Conservation (phyloP, 2,888 invertebrate genomes). For the Eupithecia inturbata region DNA sequence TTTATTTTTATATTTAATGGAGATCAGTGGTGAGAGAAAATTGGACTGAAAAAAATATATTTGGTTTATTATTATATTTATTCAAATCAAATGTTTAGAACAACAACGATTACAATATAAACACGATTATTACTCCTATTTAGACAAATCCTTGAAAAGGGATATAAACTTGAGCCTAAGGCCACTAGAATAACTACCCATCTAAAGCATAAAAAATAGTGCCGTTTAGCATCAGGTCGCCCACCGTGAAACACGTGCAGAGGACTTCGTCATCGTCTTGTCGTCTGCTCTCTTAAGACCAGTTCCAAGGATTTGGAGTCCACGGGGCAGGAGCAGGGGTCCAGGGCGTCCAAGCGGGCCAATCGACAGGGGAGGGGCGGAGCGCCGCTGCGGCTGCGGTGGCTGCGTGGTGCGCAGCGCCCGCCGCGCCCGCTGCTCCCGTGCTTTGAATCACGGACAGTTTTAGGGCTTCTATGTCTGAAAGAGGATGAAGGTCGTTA, state of each 20-base stretch:
- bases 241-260: not conserved
- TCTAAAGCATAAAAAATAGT: not conserved
- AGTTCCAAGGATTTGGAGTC: constrained; percentile 65
- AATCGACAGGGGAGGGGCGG: constrained; percentile 62
- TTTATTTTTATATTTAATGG: not conserved
- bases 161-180: not conserved
- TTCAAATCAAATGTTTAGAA: not conserved
- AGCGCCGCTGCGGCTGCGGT: constrained; percentile 85
- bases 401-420: constrained; percentile 84
- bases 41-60: not conserved
- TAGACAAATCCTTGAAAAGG: not conserved
- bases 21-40: not conserved
- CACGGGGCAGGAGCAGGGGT: constrained; percentile 45
- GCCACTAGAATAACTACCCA: not conserved
- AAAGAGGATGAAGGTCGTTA: constrained; percentile 17
- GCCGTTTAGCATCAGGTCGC: not conserved
- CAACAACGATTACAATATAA: not conserved
- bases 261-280: not conserved
- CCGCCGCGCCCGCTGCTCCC: constrained; percentile 80
- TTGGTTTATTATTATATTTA: not conserved
- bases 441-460: constrained; percentile 85
- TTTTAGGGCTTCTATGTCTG: constrained; percentile 85
- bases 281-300: constrained; percentile 53
- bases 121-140: not conserved
- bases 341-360: constrained; percentile 54